Percentiles rank a stretch among this genome's conserved stretches.
Evolutionary conservation across 2,113 vertebrate genomes (phyloP).

Genomic region (Periophthalmus modestus): DNA sequence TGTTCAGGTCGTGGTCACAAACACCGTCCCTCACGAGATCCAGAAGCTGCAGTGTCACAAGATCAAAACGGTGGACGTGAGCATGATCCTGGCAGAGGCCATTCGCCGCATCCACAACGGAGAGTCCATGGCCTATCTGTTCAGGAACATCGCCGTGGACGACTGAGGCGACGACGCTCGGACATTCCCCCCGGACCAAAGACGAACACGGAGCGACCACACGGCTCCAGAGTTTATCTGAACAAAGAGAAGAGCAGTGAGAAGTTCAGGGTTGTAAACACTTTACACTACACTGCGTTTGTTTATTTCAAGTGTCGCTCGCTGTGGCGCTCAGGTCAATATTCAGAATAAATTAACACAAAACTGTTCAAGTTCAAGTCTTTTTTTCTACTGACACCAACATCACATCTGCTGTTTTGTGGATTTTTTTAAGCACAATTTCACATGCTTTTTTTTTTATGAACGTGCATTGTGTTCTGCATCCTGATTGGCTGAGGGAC

Average conservation of each 20-base stretch:
- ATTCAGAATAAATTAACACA: slow-evolving; percentile 53
- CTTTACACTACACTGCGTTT: not conserved
- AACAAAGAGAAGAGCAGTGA: not conserved
- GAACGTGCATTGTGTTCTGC: too few relatives aligned
- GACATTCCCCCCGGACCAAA: slow-evolving; percentile 10
- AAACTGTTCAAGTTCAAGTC: not conserved
- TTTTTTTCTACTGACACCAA: not conserved
- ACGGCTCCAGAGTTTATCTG: not conserved
- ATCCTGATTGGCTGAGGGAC: too few relatives aligned
- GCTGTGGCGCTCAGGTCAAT: not conserved
- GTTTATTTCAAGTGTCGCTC: not conserved
- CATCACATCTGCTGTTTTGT: slow-evolving; percentile 8
- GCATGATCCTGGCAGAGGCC: slow-evolving; percentile 94
- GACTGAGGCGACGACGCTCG: slow-evolving; percentile 76
- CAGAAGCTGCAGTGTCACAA: slow-evolving; percentile 99
- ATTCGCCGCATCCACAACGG: slow-evolving; percentile 97
- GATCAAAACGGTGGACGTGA: slow-evolving; percentile 98
- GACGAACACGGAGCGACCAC: slow-evolving; percentile 27
- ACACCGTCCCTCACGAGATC: slow-evolving; percentile 94
- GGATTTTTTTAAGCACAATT: too few relatives aligned
- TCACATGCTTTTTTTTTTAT: too few relatives aligned
- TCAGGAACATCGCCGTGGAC: slow-evolving; percentile 94
- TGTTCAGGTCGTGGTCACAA: slow-evolving; percentile 93
- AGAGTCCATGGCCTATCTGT: slow-evolving; percentile 98
- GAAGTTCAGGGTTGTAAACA: not conserved